Base-by-base conservation (phyloP, 2,888 invertebrate species). In the Argyresthia goedartella region DNA sequence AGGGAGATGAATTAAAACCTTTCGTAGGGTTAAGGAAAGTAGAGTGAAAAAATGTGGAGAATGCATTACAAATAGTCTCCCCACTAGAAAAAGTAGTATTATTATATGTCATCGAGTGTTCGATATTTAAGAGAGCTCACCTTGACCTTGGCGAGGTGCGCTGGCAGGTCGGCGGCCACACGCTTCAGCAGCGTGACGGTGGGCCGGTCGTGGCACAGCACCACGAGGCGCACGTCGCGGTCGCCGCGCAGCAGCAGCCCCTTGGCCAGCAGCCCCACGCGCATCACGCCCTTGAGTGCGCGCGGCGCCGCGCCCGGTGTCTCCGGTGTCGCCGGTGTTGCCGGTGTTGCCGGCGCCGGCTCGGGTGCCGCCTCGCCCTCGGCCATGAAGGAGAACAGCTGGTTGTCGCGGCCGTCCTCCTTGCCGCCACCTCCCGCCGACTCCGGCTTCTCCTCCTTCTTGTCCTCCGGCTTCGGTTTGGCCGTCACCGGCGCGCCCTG, bases 211-310 rank as follows among this genome's bases (percentile, higher is more conserved):
- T 96, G 93, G 78, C 98, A 98, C 53, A 99, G 88, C 52, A 99
- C 96, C 41, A 99, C 98, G 57, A 99, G 89, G 62, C 97, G 93
- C 53, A 99, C 97, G 67, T 91, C 91, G 57, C 91, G 91, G 82
- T 99, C 98, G 7, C 96, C 96, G 59, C 93, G 92, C 25, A 99
- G 88, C 66, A 99, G 88, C 56, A 99, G 89, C 43, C 97, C 95
- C 9, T 36, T 36, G 9, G 36, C 36, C 52, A 97, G 82, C 69
- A 95, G 93, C 52, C 98, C 98, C 47, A 98, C 97, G 57, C 98
- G 92, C 97, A 98, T 97, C 34, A 98, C 98, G 55, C 98, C 98
- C 76, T 97, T 96, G 47, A 99, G 88, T 60, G 95, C 91, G 56
- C 98, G 91, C 60, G 49, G 98, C n/a, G n/a, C n/a, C n/a, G 88